These are phyloP conservation scores for Cephus runcator DNA, from an alignment of 2,888 invertebrate species.

Conservation along the genomic window DNA sequence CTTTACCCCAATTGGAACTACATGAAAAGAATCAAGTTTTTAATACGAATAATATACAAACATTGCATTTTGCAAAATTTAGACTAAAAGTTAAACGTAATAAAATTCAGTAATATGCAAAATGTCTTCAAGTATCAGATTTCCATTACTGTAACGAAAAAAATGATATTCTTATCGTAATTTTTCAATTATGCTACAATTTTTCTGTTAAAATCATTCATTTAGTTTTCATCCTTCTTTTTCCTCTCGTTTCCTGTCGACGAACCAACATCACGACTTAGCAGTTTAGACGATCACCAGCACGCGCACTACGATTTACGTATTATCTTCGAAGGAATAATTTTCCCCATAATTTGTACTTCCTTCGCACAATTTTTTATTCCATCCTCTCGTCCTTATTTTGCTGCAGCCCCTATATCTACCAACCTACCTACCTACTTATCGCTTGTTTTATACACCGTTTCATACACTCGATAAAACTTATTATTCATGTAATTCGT, in stretches of 20 bases:
- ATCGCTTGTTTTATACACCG: constrained; percentile 7
- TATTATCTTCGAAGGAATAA: constrained; percentile 19
- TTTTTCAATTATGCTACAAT: not conserved
- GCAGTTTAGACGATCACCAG: not conserved
- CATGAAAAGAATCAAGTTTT: too few relatives aligned
- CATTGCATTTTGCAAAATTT: too few relatives aligned
- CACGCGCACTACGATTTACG: constrained; percentile 17
- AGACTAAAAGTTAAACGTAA: not conserved
- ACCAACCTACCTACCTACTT: constrained; percentile 4
- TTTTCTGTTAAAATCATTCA: not conserved
- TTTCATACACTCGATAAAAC: constrained; percentile 18
- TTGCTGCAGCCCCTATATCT: not conserved
- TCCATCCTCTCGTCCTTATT: not conserved
- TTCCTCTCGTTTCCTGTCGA: not conserved
- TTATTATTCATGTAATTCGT: constrained; percentile 34
- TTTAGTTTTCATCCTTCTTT: not conserved
- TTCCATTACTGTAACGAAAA: not conserved
- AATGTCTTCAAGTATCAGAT: not conserved
- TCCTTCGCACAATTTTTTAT: not conserved
- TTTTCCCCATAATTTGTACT: constrained; percentile 24
- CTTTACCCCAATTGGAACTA: too few relatives aligned
- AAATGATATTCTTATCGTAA: not conserved
- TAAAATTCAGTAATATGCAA: not conserved
- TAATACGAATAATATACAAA: too few relatives aligned
- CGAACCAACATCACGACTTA: not conserved